Evolutionary conservation across 2,113 vertebrate genomes (phyloP).

Genomic region (Calyptommatus sinebrachiatus): DNA sequence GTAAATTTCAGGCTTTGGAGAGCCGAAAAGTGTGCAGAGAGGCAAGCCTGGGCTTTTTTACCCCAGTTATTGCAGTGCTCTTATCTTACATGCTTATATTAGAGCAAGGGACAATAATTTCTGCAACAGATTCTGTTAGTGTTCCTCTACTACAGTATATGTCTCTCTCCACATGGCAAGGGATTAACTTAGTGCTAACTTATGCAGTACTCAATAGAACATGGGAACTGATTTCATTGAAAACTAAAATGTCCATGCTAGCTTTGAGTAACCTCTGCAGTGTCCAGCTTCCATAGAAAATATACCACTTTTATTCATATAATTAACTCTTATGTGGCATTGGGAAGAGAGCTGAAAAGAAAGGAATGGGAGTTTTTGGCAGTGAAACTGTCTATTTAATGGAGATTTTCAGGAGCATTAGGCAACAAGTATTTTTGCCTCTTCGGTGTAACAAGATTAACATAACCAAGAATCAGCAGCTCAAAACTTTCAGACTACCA

Average conservation of each 20-base stretch:
- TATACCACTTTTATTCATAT: neutral
- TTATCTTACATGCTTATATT: neutral
- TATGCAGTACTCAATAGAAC: neutral
- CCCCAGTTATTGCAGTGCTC: neutral
- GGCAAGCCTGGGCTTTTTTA: neutral
- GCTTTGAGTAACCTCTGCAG: neutral
- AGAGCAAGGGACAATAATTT: neutral
- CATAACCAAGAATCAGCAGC: neutral
- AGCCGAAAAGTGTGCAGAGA: neutral
- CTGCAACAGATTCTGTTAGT: neutral
- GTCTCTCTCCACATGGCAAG: no score
- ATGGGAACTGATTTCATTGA: neutral
- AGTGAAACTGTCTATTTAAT: no score
- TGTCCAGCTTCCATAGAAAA: neutral
- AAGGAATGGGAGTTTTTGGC: no score
- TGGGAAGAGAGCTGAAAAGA: no score
- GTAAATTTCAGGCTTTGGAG: neutral
- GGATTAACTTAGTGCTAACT: neutral
- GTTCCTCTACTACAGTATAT: neutral
- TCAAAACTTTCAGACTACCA: neutral
- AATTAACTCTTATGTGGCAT: neutral
- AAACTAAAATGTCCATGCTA: neutral
- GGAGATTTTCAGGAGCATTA: no score
- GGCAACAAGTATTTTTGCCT: neutral
- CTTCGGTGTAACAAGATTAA: neutral